Base-by-base conservation (phyloP, 2,888 invertebrate genomes). In the Drosophila mulleri region DNA sequence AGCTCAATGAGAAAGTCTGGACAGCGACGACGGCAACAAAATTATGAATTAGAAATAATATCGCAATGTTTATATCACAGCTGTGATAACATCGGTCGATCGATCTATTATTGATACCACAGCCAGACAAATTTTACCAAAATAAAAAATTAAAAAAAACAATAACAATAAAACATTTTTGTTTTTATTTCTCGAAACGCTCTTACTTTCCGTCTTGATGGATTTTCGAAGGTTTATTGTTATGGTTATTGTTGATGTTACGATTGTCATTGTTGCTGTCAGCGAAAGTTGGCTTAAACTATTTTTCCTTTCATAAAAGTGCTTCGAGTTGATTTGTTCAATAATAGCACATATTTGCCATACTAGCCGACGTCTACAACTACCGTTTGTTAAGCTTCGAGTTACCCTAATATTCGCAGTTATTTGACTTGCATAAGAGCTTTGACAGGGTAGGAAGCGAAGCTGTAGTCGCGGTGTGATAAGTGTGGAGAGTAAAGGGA, bases 241-340 rank as follows among this genome's bases (percentile, higher is more conserved):
- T 69, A 50, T 78, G 72, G 58, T 68, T 48, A n/a, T 65, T 45
- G 59, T 75, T 79, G 59, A 54, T 76, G 57, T 50, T 73, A 45
- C 41, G 41, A 41, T 56, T 60, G 20, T 65, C 44, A 37, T 67
- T 69, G 48, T 68, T 64, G 62, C 65, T 66, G 74, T 39, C 53
- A 80, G 87, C 88, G 89, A 87, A 87, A 87, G 87, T 87, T 83
- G 71, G 26, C 53, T 72, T 48, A 42, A 68, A 71, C 62, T 65
- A 73, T 73, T 81, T 81, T 79, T 76, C 78, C 83, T 83, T 88
- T 87, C 86, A 84, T 78, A 68, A 77, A 74, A 67, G 58, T 66
- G 69, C 69, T 77, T 63, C 68, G 72, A 84, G 70, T 82, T 83
- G 82, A 83, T 87, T 80, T 80, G 85, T 89, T 85, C 83, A 89